Evolutionary conservation across 2,113 vertebrate genomes (phyloP).

Genomic region (Acinonyx jubatus): DNA sequence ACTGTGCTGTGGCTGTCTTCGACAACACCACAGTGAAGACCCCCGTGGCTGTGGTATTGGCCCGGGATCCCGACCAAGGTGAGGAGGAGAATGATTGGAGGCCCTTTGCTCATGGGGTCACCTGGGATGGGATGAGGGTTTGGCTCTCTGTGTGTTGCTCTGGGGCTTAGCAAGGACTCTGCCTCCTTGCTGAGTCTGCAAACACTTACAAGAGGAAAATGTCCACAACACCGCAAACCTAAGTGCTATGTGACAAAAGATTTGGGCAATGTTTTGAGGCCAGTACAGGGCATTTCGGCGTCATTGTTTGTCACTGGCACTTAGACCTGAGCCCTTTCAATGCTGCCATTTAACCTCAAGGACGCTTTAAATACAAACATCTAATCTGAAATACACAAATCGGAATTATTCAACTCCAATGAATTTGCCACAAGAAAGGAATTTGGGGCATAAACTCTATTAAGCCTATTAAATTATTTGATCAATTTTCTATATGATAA

Average conservation of each 20-base stretch:
- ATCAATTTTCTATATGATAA: background rate
- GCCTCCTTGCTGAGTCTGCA: background rate
- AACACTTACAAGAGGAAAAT: background rate
- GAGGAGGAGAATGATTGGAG: slow-evolving; percentile 55
- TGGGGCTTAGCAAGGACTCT: background rate
- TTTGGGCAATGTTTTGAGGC: background rate
- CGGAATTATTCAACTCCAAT: background rate
- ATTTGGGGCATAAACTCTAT: background rate
- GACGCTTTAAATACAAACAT: background rate
- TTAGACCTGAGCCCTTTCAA: background rate
- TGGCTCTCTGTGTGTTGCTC: background rate
- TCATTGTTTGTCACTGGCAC: background rate
- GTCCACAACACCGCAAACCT: background rate
- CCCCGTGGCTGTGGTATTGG: slow-evolving; percentile 93
- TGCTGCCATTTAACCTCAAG: background rate
- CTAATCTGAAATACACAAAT: slow-evolving; percentile 2
- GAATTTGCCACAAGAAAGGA: slow-evolving; percentile 4
- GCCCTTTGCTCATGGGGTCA: background rate
- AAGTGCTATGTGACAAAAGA: background rate
- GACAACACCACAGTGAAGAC: slow-evolving; percentile 96
- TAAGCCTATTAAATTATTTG: background rate
- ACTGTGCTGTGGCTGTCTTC: slow-evolving; percentile 93
- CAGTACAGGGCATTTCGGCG: background rate
- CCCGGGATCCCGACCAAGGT: slow-evolving; percentile 96
- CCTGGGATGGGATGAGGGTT: background rate